phyloP scores from a whole-genome alignment of 2,113 vertebrate species.

The Lophotis ruficrista region DNA sequence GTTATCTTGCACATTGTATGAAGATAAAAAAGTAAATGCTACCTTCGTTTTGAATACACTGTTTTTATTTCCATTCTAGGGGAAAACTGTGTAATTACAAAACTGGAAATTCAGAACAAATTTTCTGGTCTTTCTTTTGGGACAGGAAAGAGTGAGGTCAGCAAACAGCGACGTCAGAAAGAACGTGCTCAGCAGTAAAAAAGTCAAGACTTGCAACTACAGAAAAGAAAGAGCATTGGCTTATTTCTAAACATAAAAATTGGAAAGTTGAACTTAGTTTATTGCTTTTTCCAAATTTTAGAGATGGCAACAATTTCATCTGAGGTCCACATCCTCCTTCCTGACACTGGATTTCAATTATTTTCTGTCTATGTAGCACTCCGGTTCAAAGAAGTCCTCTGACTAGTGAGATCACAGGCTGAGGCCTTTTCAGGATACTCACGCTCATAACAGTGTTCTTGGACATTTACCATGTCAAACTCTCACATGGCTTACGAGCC shows the following conservation, averaged over 20 bases:
- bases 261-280: not conserved
- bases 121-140: not conserved
- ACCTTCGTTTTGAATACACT: not conserved
- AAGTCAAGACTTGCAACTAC: not conserved
- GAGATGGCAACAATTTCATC: not conserved
- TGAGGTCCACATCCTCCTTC: not conserved
- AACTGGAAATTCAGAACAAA: not conserved
- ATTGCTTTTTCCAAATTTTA: not conserved
- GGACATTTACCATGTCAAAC: not conserved
- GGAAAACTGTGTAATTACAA: not conserved
- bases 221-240: not conserved
- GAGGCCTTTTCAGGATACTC: not conserved
- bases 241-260: not conserved
- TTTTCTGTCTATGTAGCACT: not conserved
- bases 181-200: not conserved
- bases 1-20: not conserved
- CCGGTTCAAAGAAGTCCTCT: not conserved
- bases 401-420: not conserved
- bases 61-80: not conserved
- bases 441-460: not conserved
- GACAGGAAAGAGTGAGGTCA: not conserved
- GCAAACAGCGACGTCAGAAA: not conserved
- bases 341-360: not conserved
- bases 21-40: not conserved
- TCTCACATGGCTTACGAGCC: not conserved